These are phyloP conservation scores for Phlogophora meticulosa DNA, from an alignment of 2,888 invertebrate species.

Conservation along the genomic window DNA sequence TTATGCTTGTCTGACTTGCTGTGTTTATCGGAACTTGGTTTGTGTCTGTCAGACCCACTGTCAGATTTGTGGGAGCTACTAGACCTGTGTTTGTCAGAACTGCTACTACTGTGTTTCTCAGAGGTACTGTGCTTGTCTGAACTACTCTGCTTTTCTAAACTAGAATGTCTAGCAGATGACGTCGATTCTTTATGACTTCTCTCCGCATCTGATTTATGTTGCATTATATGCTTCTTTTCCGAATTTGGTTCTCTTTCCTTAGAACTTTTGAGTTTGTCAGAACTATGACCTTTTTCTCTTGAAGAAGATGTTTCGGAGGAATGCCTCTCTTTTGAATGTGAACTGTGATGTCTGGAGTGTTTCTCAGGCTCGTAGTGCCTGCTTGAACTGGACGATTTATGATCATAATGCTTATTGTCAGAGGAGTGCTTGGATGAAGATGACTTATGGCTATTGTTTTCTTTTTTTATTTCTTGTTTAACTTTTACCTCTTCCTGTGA, in stretches of 20 bases:
- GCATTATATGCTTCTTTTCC: conserved; percentile 77
- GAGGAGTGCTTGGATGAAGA: conserved; percentile 73
- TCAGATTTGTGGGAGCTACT: conserved; percentile 71
- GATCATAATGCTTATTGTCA: conserved; percentile 69
- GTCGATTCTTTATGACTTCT: conserved; percentile 73
- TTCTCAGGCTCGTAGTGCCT: conserved; percentile 68
- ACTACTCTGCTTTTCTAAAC: conserved; percentile 67
- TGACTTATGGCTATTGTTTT: conserved; percentile 74
- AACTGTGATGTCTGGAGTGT: conserved; percentile 71
- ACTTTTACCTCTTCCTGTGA: conserved; percentile 78
- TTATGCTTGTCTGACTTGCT: conserved; percentile 72
- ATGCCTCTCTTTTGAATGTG: conserved; percentile 72
- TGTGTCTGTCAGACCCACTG: conserved; percentile 74
- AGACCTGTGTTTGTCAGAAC: conserved; percentile 72
- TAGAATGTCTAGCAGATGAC: conserved; percentile 62
- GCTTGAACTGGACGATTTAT: conserved; percentile 74
- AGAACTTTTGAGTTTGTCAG: conserved; percentile 76
- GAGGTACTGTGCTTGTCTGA: conserved; percentile 68
- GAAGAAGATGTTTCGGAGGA: conserved; percentile 73
- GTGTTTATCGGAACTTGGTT: conserved; percentile 66
- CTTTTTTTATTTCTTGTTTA: conserved; percentile 77
- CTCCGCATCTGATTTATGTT: conserved; percentile 73
- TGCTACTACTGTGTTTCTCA: conserved; percentile 65
- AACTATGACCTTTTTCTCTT: conserved; percentile 77
- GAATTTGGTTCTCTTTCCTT: conserved; percentile 74